Evolutionary conservation across 2,797 vertebrate species (phyloP), one percentile per base, ranked within the genome.

Genomic region (Decapterus maruadsi): DNA sequence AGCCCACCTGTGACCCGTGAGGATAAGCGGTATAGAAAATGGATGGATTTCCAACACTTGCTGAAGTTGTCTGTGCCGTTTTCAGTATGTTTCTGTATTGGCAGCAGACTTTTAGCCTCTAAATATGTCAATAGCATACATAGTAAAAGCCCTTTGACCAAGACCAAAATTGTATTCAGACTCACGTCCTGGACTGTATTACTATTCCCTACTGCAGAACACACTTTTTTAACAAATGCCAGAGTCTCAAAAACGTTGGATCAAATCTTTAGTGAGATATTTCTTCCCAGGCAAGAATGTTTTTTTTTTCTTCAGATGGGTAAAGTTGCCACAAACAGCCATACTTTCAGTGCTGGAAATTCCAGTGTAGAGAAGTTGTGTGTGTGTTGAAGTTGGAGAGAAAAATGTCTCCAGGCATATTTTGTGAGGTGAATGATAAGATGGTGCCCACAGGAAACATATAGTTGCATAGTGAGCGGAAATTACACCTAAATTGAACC

Each of bases 351-450:
- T 61, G 65, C 38, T 34, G 7, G 34, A 83, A 73, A 82, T 77
- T 68, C 58, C 50, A 54, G 51, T 42, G 8, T 11, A 60, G 65
- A 57, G 68, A 71, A 71, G 58, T 34, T 55, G 45, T 29, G 67
- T 29, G 67, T 72, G 58, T 12, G 57, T 71, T 82, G 66, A 85
- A 69, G 51, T 69, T 69, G 72, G 71, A 87, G 77, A 31, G 72
- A 62, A 64, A 76, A 72, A 84, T 66, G 53, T 88, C 84, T 87
- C 76, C 68, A 34, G 76, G 84, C 85, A 75, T 79, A 78, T 86
- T 81, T 82, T 81, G 88, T 77, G 87, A 88, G 75, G 60, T 72
- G 87, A 90, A 89, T 87, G 84, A 88, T 81, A 88, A 90, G 82
- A 88, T 64, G 54, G 75, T 82, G 72, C 70, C 86, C 78, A 69